Evolutionary conservation across 1,140 invertebrate genomes (phyloP), one percentile per base, ranked within the genome.

Genomic region (Globodera ellingtonae): DNA sequence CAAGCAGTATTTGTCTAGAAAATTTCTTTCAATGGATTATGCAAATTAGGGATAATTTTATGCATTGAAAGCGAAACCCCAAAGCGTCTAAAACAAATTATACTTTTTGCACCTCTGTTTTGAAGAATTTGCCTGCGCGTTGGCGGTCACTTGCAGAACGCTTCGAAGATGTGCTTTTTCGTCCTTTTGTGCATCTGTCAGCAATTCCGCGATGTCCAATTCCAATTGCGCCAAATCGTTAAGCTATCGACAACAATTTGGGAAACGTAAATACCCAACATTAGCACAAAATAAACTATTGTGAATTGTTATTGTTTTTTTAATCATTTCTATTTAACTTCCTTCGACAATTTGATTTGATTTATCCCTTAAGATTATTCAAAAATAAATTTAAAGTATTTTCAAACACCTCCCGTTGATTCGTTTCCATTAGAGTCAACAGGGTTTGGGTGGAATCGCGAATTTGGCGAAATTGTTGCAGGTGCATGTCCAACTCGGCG

Each of bases 401-500:
- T 13, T 47, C n/a, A 44, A 8, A n/a, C 65, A 77, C 75, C 62
- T 77, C 75, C 8, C 56, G 65, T n/a, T 77, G 75, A 10, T 67
- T 47, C 67, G 65, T 66, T n/a, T 50, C 67, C 59, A 67, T 66
- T 7, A 35, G 24, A 13, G n/a, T 69, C 9, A 77, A 21, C 48
- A 77, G 59, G 8, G 15, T 66, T 59, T 66, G 52, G 46, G 52
- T 77, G 59, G 62, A 67, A 13, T 67, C 59, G 18, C 67, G 65
- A 47, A 77, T 66, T 67, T 66, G 75, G 48, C 67, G 67, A 66
- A 77, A 77, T 59, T 44, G 15, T 48, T 77, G 75, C 48, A 77
- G n/a, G 67, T 77, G 65, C 5, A 97, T 94, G 91, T 99, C 97
- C 6, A 99, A 91, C 88, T 97, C 94, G 7, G 95, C 93, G 91